Evolutionary conservation across 2,113 vertebrate species (phyloP).

Genomic region (Morone saxatilis): DNA sequence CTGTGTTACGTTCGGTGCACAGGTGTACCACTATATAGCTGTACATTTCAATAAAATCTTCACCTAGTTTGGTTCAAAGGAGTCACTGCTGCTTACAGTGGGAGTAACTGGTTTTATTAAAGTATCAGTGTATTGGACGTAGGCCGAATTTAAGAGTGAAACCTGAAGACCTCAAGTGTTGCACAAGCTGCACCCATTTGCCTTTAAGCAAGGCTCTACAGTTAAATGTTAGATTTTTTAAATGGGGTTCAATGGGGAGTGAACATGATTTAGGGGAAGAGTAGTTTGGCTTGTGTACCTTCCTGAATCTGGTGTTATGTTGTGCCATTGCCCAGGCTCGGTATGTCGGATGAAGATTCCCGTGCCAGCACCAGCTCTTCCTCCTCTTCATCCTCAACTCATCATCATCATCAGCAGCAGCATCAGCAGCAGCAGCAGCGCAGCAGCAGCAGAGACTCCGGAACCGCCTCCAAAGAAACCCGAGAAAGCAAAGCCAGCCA

Average conservation of each 20-base stretch:
- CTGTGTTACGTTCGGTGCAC: background rate
- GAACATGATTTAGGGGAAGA: background rate
- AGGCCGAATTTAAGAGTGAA: background rate
- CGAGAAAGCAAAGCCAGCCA: slow-evolving; percentile 95
- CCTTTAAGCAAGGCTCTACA: background rate
- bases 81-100: background rate
- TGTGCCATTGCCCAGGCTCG: slow-evolving; percentile 76
- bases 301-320: background rate
- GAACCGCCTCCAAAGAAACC: slow-evolving; percentile 88
- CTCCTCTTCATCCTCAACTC: slow-evolving; percentile 89
- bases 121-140: background rate
- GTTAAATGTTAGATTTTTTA: background rate
- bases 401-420: slow-evolving; percentile 76
- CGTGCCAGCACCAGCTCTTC: slow-evolving; percentile 97
- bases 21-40: background rate
- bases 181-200: background rate
- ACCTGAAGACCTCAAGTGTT: background rate
- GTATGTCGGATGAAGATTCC: slow-evolving; percentile 99
- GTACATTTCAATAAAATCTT: background rate
- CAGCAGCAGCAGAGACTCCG: slow-evolving; percentile 86
- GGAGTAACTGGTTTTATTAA: background rate
- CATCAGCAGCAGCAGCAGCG: slow-evolving; percentile 44
- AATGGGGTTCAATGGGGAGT: background rate
- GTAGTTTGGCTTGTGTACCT: background rate
- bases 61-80: background rate